Percentiles rank a stretch among this genome's conserved stretches.
These are phyloP conservation scores for Chitala chitala DNA, from an alignment of 2,113 vertebrate genomes.

Conservation along the genomic window DNA sequence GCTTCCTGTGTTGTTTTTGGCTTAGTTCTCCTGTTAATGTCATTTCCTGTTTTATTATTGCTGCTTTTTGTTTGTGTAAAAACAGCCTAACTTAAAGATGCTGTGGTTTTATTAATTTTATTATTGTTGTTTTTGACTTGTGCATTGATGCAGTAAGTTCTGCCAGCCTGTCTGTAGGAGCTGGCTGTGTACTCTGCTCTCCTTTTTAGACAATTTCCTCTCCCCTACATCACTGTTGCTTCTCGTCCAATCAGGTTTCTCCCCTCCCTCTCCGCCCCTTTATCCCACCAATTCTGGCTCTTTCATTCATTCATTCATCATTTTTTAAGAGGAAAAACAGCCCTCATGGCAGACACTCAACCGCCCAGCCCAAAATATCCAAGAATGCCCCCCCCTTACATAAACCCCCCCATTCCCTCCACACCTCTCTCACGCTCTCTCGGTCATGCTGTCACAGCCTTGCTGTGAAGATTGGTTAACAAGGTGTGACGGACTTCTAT, in stretches of 20 bases:
- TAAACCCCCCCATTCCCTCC: neutral
- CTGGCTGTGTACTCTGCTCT: too few species aligned
- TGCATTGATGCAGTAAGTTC: neutral
- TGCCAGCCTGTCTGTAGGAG: too few species aligned
- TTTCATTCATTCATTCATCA: neutral
- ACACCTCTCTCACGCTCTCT: neutral
- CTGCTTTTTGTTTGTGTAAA: too few species aligned
- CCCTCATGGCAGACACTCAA: neutral
- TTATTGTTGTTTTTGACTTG: neutral
- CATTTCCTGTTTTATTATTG: too few species aligned
- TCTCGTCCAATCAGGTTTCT: constrained; percentile 2
- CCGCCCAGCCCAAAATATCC: neutral
- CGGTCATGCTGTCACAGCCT: neutral
- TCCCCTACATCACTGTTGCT: neutral
- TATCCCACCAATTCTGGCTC: neutral
- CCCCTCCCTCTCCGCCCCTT: neutral
- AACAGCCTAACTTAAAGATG: too few species aligned
- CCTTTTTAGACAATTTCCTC: neutral
- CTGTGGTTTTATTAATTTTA: too few species aligned
- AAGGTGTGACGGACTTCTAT: constrained; percentile 22
- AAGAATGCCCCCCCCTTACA: neutral
- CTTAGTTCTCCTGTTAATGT: neutral
- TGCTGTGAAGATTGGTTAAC: constrained; percentile 17
- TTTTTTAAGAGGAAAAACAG: constrained; percentile 5
- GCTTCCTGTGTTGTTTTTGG: neutral